phyloP scores from a whole-genome alignment of 2,797 vertebrate genomes.

The Artibeus jamaicensis region DNA sequence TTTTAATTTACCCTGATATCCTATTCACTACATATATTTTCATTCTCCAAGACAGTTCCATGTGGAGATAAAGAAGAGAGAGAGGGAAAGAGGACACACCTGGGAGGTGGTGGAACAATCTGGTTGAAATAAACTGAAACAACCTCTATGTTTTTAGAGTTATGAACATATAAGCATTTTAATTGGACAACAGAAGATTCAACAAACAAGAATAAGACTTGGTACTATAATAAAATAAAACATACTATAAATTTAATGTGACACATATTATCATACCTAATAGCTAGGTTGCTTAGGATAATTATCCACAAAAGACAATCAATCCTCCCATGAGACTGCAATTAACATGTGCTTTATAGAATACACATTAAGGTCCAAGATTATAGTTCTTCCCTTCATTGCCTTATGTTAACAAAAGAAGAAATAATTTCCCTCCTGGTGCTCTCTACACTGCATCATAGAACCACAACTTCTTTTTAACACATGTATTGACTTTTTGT shows the following conservation, averaged over 20 bases:
- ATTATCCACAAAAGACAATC: neutral
- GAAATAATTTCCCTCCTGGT: too few relatives aligned
- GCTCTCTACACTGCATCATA: neutral
- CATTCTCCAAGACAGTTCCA: neutral
- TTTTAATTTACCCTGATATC: neutral
- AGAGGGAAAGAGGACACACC: neutral
- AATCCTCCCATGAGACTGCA: neutral
- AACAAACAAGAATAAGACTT: neutral
- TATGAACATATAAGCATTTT: neutral
- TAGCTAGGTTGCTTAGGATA: neutral
- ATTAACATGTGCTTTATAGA: neutral
- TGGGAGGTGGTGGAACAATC: neutral
- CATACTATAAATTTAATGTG: neutral
- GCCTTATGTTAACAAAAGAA: neutral
- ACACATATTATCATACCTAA: neutral
- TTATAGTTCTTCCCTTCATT: neutral
- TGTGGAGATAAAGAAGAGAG: rapidly evolving
- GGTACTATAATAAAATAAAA: neutral
- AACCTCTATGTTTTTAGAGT: neutral
- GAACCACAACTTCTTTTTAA: neutral
- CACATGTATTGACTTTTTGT: neutral
- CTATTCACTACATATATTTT: neutral
- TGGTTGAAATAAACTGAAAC: neutral
- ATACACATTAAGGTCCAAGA: neutral
- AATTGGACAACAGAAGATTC: neutral